Percentiles rank a stretch among this genome's conserved stretches.
These are phyloP conservation scores for Drosophila tsacasi DNA, from an alignment of 1,140 invertebrate genomes.

Conservation along the genomic window DNA sequence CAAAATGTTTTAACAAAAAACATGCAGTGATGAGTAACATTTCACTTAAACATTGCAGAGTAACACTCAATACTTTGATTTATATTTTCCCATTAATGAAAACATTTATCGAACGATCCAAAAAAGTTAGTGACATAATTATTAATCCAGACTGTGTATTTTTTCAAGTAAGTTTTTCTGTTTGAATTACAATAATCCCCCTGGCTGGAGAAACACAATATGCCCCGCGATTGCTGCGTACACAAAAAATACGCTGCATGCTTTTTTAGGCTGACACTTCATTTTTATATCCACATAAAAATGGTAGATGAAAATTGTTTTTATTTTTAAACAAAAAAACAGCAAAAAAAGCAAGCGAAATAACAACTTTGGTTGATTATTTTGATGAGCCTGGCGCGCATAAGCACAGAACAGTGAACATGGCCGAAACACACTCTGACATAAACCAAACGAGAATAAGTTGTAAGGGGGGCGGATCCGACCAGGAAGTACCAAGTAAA, in stretches of 20 bases:
- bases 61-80: slow-evolving; percentile 5
- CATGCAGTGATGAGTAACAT: background rate
- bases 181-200: slow-evolving; percentile 28
- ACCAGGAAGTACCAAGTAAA: slow-evolving; percentile 1
- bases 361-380: slow-evolving; percentile 78
- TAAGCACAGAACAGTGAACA: slow-evolving; percentile 71
- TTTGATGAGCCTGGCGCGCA: slow-evolving; percentile 69
- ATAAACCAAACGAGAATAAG: slow-evolving; percentile 12
- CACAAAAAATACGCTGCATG: slow-evolving; percentile 42
- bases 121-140: slow-evolving; percentile 27
- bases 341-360: slow-evolving; percentile 33
- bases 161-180: slow-evolving; percentile 15
- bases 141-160: slow-evolving; percentile 22
- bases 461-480: background rate
- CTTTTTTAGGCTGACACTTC: slow-evolving; percentile 68
- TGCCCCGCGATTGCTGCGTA: slow-evolving; percentile 7
- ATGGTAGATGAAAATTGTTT: slow-evolving; percentile 69
- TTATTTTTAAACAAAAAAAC: slow-evolving; percentile 57
- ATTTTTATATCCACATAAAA: slow-evolving; percentile 76
- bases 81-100: slow-evolving; percentile 16
- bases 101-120: background rate
- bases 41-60: slow-evolving; percentile 1
- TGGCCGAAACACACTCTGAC: slow-evolving; percentile 20
- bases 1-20: background rate
- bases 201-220: slow-evolving; percentile 18